Evolutionary conservation across 2,113 vertebrate genomes (phyloP).

Genomic region (Pyrgilauda ruficollis): DNA sequence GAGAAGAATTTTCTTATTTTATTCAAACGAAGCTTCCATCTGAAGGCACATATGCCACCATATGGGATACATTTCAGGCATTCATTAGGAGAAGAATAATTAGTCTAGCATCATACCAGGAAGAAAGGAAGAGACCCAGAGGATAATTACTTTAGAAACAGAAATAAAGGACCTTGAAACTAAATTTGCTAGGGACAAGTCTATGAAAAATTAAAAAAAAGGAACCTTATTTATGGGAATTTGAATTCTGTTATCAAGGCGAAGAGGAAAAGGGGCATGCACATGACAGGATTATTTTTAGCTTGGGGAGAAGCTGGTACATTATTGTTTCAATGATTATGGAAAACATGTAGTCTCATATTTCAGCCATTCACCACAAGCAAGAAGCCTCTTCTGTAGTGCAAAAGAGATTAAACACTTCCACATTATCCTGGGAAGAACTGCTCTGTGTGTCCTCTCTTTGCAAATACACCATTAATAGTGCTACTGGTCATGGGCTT

Average conservation of each 20-base stretch:
- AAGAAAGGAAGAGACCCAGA: constrained; percentile 76
- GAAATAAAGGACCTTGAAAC: constrained; percentile 78
- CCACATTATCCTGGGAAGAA: constrained; percentile 9
- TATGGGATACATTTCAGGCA: constrained; percentile 78
- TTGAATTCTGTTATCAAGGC: constrained; percentile 60
- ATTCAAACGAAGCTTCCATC: constrained; percentile 74
- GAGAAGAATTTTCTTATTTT: constrained; percentile 76
- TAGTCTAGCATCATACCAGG: constrained; percentile 72
- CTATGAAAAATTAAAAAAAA: constrained; percentile 55
- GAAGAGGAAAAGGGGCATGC: background rate
- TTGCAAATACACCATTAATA: constrained; percentile 1
- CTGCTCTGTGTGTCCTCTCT: background rate
- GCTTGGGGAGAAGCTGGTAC: constrained; percentile 14
- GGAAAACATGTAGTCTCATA: background rate
- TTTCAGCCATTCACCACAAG: constrained; percentile 19
- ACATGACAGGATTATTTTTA: constrained; percentile 7
- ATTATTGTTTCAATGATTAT: constrained; percentile 40
- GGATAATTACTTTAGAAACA: constrained; percentile 77
- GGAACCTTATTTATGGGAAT: constrained; percentile 57
- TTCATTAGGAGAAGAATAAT: constrained; percentile 82
- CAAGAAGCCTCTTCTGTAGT: background rate
- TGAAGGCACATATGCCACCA: constrained; percentile 77
- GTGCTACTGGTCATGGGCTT: background rate
- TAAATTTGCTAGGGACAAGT: constrained; percentile 74
- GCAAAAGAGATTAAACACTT: constrained; percentile 29